Conservation (phyloP, 30 jellyfish, hydroid and myxozoan species). For the Haliclystus octoradiatus region DNA sequence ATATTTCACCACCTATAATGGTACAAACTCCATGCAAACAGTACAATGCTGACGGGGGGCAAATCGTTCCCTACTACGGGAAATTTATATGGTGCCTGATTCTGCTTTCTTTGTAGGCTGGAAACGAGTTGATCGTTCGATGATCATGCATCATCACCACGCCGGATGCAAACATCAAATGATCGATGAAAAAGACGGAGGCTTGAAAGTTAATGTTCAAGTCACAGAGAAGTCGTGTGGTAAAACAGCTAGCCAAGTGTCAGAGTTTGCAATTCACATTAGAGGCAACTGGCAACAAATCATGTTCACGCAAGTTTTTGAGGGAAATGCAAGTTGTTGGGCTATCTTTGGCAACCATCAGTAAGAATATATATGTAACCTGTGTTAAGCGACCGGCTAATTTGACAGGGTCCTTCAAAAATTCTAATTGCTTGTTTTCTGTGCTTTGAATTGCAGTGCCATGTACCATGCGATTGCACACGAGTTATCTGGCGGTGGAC, state of each 20-base stretch:
- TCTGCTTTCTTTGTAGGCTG: constrained; percentile 15
- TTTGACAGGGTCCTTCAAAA: neutral
- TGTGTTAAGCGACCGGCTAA: neutral
- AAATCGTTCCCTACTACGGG: neutral
- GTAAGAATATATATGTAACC: constrained; percentile 4
- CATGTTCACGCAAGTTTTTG: constrained; percentile 53
- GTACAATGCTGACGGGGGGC: neutral
- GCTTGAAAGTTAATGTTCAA: constrained; percentile 9
- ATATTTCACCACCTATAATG: too few species aligned
- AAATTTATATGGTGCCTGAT: neutral
- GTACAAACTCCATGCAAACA: too few species aligned
- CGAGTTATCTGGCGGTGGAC: constrained; percentile 9
- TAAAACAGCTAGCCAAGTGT: constrained; percentile 3
- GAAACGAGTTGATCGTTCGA: constrained; percentile 41
- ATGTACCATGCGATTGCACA: constrained; percentile 1
- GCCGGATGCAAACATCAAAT: constrained; percentile 3
- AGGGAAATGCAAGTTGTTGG: constrained; percentile 48
- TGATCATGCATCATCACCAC: constrained; percentile 30
- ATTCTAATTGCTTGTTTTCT: neutral
- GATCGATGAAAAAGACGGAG: constrained; percentile 10
- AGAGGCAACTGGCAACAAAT: constrained; percentile 56
- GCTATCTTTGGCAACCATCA: constrained; percentile 34
- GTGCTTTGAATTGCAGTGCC: neutral
- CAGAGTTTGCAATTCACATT: constrained; percentile 18
- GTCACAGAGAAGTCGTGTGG: constrained; percentile 29